Conservation (phyloP, 2,113 vertebrate genomes). For the Rhynchopsitta pachyrhyncha region DNA sequence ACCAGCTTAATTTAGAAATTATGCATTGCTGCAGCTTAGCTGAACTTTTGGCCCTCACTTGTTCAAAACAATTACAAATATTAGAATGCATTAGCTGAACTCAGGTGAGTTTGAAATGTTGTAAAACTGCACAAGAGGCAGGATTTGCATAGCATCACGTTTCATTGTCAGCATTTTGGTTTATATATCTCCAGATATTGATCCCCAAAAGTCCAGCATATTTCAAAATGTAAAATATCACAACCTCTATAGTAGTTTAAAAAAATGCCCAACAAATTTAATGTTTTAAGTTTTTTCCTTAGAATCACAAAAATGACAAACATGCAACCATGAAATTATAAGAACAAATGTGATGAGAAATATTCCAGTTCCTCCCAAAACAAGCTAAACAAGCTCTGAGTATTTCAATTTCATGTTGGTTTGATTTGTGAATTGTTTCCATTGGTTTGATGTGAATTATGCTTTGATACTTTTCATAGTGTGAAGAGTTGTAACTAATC, state of each 20-base stretch:
- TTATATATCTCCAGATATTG: not conserved
- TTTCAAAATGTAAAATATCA: not conserved
- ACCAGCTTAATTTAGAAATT: not conserved
- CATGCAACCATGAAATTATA: not conserved
- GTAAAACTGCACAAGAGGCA: not conserved
- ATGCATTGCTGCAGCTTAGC: not conserved
- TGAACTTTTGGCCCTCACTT: not conserved
- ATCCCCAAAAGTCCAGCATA: not conserved
- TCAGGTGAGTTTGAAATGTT: not conserved
- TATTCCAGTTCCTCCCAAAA: not conserved
- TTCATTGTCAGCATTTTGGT: not conserved
- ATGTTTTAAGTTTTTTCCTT: not conserved
- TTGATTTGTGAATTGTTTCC: not conserved
- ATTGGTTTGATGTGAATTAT: not conserved
- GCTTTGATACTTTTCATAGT: not conserved
- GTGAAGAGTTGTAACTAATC: not conserved
- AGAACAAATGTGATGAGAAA: not conserved
- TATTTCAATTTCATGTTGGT: not conserved
- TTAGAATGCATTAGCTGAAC: not conserved
- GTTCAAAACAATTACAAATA: not conserved
- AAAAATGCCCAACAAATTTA: not conserved
- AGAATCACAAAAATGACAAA: not conserved
- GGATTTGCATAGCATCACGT: not conserved
- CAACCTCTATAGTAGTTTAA: not conserved
- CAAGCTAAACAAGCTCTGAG: not conserved